Evolutionary conservation across 2,888 invertebrate species (phyloP).

Genomic region (Eurytoma californica): DNA sequence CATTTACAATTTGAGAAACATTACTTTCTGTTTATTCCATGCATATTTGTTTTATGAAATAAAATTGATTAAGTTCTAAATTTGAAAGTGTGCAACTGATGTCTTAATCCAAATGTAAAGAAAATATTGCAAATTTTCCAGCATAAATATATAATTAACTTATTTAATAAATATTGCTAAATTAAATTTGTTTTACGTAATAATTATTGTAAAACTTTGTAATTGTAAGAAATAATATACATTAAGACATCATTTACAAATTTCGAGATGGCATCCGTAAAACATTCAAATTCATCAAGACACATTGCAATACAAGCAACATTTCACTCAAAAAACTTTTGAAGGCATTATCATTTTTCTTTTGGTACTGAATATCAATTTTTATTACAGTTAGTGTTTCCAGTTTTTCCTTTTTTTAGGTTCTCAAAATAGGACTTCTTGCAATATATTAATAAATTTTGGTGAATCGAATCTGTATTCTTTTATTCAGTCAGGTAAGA

Average conservation of each 20-base stretch:
- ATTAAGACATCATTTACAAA: slow-evolving; percentile 14
- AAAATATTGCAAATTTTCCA: slow-evolving; percentile 2
- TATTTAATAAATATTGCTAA: too few relatives aligned
- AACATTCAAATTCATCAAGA: slow-evolving; percentile 39
- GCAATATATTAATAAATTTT: slow-evolving; percentile 64
- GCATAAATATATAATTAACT: neutral
- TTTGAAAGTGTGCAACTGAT: slow-evolving; percentile 19
- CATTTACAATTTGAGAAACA: slow-evolving; percentile 37
- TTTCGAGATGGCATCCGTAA: slow-evolving; percentile 39
- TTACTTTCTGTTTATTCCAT: slow-evolving; percentile 23
- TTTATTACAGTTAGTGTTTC: slow-evolving; percentile 67
- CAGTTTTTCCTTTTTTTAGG: slow-evolving; percentile 57
- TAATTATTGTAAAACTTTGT: neutral
- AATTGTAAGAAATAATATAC: slow-evolving; percentile 12
- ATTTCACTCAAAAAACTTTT: slow-evolving; percentile 65
- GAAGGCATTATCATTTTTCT: slow-evolving; percentile 62
- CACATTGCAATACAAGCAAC: slow-evolving; percentile 41
- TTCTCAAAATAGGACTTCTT: slow-evolving; percentile 68
- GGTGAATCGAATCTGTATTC: slow-evolving; percentile 64
- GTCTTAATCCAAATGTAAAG: slow-evolving; percentile 24
- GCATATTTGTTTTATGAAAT: slow-evolving; percentile 4
- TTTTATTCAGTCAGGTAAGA: slow-evolving; percentile 41
- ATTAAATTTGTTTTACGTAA: neutral
- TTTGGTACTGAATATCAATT: slow-evolving; percentile 66
- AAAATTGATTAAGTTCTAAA: slow-evolving; percentile 15